Evolutionary conservation across 2,888 invertebrate species (phyloP), one percentile per base, ranked within the genome.

Genomic region (Idaea dimidiata): DNA sequence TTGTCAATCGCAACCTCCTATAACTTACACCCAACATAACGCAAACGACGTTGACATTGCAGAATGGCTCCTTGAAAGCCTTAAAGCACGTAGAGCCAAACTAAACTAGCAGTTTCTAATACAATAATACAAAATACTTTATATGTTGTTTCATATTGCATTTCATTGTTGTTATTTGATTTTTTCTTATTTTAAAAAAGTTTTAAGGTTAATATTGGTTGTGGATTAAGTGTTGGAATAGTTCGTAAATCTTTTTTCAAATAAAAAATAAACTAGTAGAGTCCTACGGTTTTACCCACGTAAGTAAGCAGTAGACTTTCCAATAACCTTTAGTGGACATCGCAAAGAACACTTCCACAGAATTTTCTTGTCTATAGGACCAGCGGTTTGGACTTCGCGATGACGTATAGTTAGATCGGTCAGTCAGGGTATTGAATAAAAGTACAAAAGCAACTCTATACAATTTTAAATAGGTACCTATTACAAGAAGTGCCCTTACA

Each of bases 31-130:
- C 58, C 6, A 64, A 65, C 57, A 62, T 59, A 62, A 62, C 67
- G 67, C 75, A 76, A 73, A 72, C 77, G 74, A 74, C 82, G 82
- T 80, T 80, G 84, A 83, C 83, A 81, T 83, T 80, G 82, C 78
- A 79, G 79, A 81, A 82, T 76, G 77, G 79, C 69, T 77, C 68
- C 78, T 82, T 81, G 82, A 87, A 84, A 82, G 80, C 81, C 82
- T 81, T 85, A 83, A 73, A 72, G 67, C 71, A 72, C 70, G 69
- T 69, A 69, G 73, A 75, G 66, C 71, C 71, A 69, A 70, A 75
- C 75, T 75, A 72, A 75, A 73, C 74, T 77, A 75, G 14, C 43
- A 14, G 14, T 73, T 74, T 80, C 78, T 78, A 77, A 76, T 78
- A 69, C 77, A 77, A 76, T 78, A 69, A 73, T 72, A 73, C 67